phyloP scores from a whole-genome alignment of 2,797 vertebrate species.

The Platyrinchus mystaceus region DNA sequence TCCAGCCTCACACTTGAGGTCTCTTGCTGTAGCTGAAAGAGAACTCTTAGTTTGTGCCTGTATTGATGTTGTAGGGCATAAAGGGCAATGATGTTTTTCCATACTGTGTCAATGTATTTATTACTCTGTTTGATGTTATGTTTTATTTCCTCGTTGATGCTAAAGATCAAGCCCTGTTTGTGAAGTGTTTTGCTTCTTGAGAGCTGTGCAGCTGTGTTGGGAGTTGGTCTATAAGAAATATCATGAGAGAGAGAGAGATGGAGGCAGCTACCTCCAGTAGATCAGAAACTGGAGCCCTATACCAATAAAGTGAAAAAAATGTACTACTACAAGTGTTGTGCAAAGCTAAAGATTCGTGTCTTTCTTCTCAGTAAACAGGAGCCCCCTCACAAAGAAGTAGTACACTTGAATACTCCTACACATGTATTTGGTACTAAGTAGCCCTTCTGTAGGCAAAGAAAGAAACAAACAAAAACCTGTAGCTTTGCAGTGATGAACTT shows the following conservation, averaged over 20 bases:
- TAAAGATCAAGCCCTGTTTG: background rate
- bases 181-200: background rate
- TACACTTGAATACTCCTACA: background rate
- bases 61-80: background rate
- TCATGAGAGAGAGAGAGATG: background rate
- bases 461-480: background rate
- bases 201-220: background rate
- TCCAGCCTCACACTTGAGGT: background rate
- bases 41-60: background rate
- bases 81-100: background rate
- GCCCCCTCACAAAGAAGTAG: background rate
- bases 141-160: background rate
- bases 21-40: background rate
- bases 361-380: background rate
- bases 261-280: background rate
- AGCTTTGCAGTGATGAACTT: background rate
- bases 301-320: background rate
- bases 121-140: background rate
- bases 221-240: background rate
- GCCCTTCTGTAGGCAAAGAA: background rate
- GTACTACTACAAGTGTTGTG: background rate
- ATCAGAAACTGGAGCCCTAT: background rate
- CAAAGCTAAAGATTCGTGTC: background rate
- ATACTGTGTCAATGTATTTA: background rate
- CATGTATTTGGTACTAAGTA: background rate